phyloP scores from a whole-genome alignment of 2,797 vertebrate genomes.

The Leucoraja ocellata region DNA sequence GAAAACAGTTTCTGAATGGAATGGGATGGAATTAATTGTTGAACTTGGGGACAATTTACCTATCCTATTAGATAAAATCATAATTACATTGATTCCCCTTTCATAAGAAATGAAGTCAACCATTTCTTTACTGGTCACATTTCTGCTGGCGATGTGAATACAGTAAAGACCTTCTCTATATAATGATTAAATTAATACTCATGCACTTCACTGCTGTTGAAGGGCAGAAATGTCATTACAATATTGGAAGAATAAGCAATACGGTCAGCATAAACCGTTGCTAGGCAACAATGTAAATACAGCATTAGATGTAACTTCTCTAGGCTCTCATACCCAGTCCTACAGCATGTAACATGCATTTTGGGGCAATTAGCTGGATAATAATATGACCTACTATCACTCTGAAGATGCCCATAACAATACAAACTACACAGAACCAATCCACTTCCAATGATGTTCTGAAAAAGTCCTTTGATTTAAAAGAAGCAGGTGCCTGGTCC shows the following conservation, averaged over 20 bases:
- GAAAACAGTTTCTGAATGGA: not conserved
- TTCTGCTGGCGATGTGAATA: not conserved
- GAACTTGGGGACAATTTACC: not conserved
- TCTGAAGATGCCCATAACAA: not conserved
- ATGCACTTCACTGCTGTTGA: not conserved
- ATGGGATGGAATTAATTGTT: not conserved
- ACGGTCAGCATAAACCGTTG: not conserved
- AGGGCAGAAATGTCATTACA: not conserved
- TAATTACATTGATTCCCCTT: not conserved
- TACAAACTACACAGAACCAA: not conserved
- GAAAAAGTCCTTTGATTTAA: not conserved
- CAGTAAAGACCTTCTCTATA: not conserved
- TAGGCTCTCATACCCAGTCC: not conserved
- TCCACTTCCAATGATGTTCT: not conserved
- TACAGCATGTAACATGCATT: not conserved
- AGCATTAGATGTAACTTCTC: not conserved
- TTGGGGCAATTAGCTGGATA: not conserved
- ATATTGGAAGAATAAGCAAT: not conserved
- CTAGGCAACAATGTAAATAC: not conserved
- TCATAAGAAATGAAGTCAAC: not conserved
- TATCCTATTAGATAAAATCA: not conserved
- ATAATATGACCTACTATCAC: not conserved
- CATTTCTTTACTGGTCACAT: not conserved
- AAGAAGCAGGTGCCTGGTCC: not conserved
- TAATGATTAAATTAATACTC: not conserved